Evolutionary conservation across 2,888 invertebrate species (phyloP).

Genomic region (Drosophila seclusa): DNA sequence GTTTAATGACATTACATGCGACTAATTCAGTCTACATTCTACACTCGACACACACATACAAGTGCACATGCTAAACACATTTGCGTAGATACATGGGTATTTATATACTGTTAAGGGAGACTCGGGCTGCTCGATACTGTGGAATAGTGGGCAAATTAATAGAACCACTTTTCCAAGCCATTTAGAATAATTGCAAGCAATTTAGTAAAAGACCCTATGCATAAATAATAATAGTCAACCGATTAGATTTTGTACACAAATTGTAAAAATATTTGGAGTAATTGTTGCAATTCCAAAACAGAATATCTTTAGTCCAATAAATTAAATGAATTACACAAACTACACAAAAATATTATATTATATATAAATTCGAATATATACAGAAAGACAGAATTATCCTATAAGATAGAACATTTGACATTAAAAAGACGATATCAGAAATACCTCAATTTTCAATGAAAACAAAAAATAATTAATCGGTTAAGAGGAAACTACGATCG

Average conservation of each 20-base stretch:
- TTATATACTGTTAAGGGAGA: not conserved
- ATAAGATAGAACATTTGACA: not conserved
- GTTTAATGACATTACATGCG: slow-evolving; percentile 24
- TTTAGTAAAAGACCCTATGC: not conserved
- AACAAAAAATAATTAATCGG: not conserved
- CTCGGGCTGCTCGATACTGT: not conserved
- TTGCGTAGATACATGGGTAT: not conserved
- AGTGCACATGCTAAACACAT: not conserved
- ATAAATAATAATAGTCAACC: not conserved
- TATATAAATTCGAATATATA: not conserved
- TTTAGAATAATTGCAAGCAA: not conserved
- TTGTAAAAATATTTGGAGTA: not conserved
- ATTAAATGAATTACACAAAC: not conserved
- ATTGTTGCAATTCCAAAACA: not conserved
- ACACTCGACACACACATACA: not conserved
- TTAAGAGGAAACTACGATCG: not conserved
- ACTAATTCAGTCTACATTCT: slow-evolving; percentile 15
- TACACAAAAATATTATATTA: not conserved
- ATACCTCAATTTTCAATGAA: not conserved
- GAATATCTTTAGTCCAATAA: not conserved
- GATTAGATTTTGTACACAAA: not conserved
- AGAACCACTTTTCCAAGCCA: not conserved
- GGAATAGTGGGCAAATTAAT: not conserved
- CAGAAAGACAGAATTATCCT: not conserved
- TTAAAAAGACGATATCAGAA: not conserved